These are phyloP conservation scores for Bovichtus diacanthus DNA, from an alignment of 2,797 vertebrate species.

Conservation along the genomic window DNA sequence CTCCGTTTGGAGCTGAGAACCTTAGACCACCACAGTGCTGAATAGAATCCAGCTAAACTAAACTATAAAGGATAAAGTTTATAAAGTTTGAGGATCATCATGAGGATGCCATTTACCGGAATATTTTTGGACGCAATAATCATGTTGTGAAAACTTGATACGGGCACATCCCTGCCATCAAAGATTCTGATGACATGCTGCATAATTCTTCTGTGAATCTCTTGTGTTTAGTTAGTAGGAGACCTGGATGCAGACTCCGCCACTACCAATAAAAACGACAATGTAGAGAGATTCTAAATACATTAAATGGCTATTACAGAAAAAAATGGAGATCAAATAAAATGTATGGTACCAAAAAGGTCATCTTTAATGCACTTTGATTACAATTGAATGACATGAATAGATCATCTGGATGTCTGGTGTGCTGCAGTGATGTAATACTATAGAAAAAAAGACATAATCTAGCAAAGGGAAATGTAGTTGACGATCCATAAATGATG, in stretches of 20 bases:
- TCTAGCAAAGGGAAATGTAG: not conserved
- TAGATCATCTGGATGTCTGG: not conserved
- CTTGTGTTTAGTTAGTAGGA: not conserved
- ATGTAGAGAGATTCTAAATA: not conserved
- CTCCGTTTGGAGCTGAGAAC: constrained; percentile 1
- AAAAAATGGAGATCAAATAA: not conserved
- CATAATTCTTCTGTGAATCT: not conserved
- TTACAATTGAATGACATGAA: not conserved
- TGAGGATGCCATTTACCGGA: not conserved
- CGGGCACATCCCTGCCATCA: not conserved
- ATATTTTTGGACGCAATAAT: not conserved
- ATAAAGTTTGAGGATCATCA: not conserved
- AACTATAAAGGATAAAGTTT: not conserved
- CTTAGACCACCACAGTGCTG: not conserved
- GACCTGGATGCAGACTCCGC: not conserved
- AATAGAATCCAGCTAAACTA: not conserved
- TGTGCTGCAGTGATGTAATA: not conserved
- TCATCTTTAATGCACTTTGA: not conserved
- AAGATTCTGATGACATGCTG: not conserved
- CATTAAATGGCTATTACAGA: not conserved
- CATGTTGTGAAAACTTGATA: not conserved
- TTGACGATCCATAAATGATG: not conserved
- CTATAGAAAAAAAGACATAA: not conserved
- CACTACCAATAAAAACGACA: not conserved
- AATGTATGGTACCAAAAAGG: not conserved